Percentiles rank a stretch among this genome's conserved stretches.
phyloP scores from a whole-genome alignment of 2,113 vertebrate species.

The Platichthys stellatus region DNA sequence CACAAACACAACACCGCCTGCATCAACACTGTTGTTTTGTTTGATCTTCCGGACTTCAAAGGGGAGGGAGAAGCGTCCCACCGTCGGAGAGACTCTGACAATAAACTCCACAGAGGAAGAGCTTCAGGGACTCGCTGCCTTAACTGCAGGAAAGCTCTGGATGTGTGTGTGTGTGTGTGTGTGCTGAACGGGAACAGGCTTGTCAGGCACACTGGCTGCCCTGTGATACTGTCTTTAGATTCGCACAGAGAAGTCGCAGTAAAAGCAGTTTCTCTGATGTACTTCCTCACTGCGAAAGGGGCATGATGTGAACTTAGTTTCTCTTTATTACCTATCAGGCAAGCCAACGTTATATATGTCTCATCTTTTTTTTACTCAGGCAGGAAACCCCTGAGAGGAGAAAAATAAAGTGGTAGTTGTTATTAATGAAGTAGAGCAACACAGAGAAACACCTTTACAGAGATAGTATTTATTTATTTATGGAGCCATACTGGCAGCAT shows the following conservation, averaged over 20 bases:
- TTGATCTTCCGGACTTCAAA: conserved; percentile 77
- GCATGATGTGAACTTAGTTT: conserved; percentile 54
- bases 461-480: neutral
- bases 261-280: conserved; percentile 66
- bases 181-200: conserved; percentile 64
- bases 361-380: conserved; percentile 22
- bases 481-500: neutral
- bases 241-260: conserved; percentile 61
- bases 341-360: conserved; percentile 16
- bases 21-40: conserved; percentile 68
- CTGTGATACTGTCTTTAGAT: conserved; percentile 68
- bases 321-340: conserved; percentile 54
- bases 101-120: conserved; percentile 76
- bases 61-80: conserved; percentile 63
- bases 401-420: neutral
- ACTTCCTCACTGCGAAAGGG: conserved; percentile 62
- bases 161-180: conserved; percentile 40
- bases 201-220: conserved; percentile 65
- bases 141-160: conserved; percentile 62
- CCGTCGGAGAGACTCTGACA: conserved; percentile 71
- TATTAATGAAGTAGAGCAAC: conserved; percentile 22
- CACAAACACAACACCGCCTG: conserved; percentile 67
- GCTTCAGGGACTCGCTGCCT: conserved; percentile 74
- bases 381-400: conserved; percentile 49
- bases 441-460: neutral